A percentile compares a stretch with the other conserved stretches of the same genome.
Evolutionary conservation across 2,113 vertebrate species (phyloP).

Genomic region (Fukomys damarensis): DNA sequence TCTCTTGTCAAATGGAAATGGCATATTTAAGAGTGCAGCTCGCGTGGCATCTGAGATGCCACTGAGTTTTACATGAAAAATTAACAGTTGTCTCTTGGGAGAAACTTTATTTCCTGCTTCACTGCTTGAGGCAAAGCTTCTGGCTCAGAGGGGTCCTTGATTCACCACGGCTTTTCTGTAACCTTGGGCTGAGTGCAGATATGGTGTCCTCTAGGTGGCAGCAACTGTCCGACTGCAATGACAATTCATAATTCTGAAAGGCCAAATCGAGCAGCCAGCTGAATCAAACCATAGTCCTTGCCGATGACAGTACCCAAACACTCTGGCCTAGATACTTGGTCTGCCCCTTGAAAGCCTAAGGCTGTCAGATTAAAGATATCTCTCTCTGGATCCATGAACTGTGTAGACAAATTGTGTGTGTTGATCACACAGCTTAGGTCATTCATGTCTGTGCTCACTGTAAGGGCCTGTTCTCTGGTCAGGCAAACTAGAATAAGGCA

Average conservation of each 20-base stretch:
- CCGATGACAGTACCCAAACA: background rate
- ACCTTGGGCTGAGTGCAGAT: background rate
- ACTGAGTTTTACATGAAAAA: background rate
- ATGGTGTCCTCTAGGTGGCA: background rate
- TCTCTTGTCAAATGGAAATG: background rate
- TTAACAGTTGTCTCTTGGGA: background rate
- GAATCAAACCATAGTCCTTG: background rate
- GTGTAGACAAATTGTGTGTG: background rate
- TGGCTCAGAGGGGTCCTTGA: background rate
- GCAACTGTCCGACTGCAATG: background rate
- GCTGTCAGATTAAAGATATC: background rate
- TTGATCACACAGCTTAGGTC: background rate
- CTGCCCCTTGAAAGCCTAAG: background rate
- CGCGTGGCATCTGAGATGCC: background rate
- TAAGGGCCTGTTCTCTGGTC: background rate
- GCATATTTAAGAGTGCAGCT: background rate
- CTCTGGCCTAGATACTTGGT: background rate
- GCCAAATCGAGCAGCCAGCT: background rate
- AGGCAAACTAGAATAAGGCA: background rate
- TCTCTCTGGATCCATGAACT: background rate
- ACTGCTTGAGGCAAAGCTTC: background rate
- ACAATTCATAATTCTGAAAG: background rate
- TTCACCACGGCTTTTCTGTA: background rate
- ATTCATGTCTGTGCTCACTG: background rate
- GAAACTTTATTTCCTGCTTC: background rate